Percentiles rank a stretch among this genome's conserved stretches.
phyloP scores from a whole-genome alignment of 2,113 vertebrate species.

The Thamnophis sirtalis region DNA sequence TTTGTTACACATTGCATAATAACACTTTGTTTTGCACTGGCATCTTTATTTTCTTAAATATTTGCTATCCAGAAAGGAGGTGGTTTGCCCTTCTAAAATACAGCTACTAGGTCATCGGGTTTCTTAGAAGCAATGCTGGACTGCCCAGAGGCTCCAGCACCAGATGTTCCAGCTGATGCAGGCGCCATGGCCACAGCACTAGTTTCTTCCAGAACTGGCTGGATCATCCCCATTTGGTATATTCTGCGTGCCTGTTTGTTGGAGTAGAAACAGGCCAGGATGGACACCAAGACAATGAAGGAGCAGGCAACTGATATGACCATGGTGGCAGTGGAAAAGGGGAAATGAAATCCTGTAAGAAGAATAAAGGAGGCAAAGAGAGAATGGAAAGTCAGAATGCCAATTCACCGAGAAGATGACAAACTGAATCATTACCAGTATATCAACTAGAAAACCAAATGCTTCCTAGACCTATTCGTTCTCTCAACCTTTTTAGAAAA shows the following conservation, averaged over 20 bases:
- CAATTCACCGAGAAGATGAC: neutral
- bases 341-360: neutral
- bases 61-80: neutral
- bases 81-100: neutral
- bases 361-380: neutral
- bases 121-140: neutral
- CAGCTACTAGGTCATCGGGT: neutral
- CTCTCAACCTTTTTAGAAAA: neutral
- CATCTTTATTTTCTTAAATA: conserved; percentile 10
- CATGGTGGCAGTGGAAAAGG: neutral
- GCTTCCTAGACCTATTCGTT: neutral
- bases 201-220: neutral
- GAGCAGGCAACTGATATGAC: conserved; percentile 38
- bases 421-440: neutral
- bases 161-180: rapidly evolving
- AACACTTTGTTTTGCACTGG: neutral
- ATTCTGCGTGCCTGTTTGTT: neutral
- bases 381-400: neutral
- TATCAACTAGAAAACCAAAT: neutral
- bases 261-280: conserved; percentile 20
- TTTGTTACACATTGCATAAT: neutral
- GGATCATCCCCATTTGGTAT: rapidly evolving
- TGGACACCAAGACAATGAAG: neutral
- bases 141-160: rapidly evolving
- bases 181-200: conserved; percentile 10